A percentile compares a stretch with the other conserved stretches of the same genome.
Evolutionary conservation across 2,888 invertebrate species (phyloP).

Genomic region (Holacanthella duospinosa): DNA sequence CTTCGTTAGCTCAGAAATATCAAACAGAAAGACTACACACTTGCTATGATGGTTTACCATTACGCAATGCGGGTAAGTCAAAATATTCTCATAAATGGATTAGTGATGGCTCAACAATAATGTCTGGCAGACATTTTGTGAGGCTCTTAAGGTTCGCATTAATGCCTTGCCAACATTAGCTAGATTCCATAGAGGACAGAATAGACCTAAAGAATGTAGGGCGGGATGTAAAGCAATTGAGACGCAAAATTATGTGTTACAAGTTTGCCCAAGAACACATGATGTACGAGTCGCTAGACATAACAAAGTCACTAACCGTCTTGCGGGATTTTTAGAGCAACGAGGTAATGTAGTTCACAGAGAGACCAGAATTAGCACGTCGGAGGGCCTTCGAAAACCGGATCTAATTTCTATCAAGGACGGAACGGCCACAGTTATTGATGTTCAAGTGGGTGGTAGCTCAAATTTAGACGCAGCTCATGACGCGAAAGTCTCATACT

Average conservation of each 20-base stretch:
- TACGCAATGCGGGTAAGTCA: background rate
- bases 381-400: background rate
- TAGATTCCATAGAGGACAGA: background rate
- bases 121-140: background rate
- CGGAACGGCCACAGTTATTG: background rate
- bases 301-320: background rate
- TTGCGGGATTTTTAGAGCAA: background rate
- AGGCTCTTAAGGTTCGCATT: background rate
- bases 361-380: background rate
- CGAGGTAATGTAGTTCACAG: background rate
- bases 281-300: background rate
- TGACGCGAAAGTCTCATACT: background rate
- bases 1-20: background rate
- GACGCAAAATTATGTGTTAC: background rate
- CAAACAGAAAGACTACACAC: background rate
- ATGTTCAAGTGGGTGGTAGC: background rate
- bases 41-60: background rate
- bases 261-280: background rate
- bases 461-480: background rate
- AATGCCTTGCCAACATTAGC: background rate
- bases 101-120: background rate
- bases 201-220: background rate
- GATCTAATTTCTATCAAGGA: background rate
- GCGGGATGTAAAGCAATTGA: background rate
- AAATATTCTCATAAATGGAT: background rate